Evolutionary conservation across 2,113 vertebrate species (phyloP).

Genomic region (Rhinopomastus cyanomelas): DNA sequence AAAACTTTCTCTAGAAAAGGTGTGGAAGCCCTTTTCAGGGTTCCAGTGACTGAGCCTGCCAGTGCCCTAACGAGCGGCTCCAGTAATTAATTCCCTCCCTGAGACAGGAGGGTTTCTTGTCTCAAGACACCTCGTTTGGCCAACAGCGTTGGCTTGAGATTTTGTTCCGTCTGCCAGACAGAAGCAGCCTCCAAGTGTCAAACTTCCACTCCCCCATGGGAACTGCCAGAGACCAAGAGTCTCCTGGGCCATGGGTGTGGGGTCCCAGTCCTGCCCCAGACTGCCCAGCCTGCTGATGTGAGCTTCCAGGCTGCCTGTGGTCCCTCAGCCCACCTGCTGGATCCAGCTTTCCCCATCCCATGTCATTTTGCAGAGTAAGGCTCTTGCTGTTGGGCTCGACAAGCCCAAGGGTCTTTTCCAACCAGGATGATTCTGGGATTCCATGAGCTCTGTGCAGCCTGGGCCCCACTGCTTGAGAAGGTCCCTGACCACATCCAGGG

Average conservation of each 20-base stretch:
- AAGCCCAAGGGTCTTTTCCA: too few species aligned
- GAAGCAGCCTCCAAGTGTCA: not conserved
- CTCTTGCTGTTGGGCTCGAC: not conserved
- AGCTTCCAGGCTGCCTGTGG: not conserved
- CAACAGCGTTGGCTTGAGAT: not conserved
- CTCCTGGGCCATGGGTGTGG: rapidly evolving
- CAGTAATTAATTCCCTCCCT: too few species aligned
- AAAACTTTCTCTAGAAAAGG: too few species aligned
- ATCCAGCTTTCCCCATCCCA: not conserved
- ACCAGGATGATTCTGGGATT: too few species aligned
- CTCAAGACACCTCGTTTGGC: not conserved
- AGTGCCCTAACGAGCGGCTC: too few species aligned
- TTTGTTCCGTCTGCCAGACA: too few species aligned
- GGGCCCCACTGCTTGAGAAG: not conserved
- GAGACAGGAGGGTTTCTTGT: too few species aligned
- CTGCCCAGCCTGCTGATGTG: rapidly evolving
- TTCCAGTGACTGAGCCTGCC: too few species aligned
- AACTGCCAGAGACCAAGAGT: not conserved
- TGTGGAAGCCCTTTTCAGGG: too few species aligned
- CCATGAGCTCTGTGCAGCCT: not conserved
- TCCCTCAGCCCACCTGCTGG: not conserved
- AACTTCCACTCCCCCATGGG: not conserved
- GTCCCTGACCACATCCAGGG: not conserved
- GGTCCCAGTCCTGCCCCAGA: not conserved
- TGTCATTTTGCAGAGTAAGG: not conserved